Evolutionary conservation across 2,797 vertebrate genomes (phyloP).

Genomic region (Leptatherina wallacei): DNA sequence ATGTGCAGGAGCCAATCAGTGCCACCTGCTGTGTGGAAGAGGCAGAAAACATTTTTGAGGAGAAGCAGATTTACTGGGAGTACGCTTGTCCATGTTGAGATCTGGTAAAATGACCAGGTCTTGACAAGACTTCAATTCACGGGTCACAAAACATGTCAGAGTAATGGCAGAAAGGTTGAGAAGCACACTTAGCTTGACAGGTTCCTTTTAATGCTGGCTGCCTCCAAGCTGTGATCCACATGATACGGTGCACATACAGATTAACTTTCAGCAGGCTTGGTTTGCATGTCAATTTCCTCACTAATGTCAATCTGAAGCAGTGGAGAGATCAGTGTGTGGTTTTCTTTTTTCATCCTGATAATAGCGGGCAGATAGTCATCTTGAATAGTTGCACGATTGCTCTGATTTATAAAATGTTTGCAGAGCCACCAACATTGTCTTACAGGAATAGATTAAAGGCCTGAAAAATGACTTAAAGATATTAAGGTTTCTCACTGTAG

Average conservation of each 20-base stretch:
- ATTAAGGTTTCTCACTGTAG: conserved; percentile 43
- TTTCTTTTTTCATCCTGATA: conserved; percentile 13
- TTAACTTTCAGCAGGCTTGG: conserved; percentile 62
- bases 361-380: conserved; percentile 9
- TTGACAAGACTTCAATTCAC: conserved; percentile 84
- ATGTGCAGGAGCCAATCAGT: conserved; percentile 61
- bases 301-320: conserved; percentile 61
- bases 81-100: conserved; percentile 57
- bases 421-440: conserved; percentile 8
- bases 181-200: conserved; percentile 79
- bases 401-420: conserved; percentile 21
- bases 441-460: conserved; percentile 38
- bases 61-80: conserved; percentile 66
- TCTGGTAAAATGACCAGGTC: conserved; percentile 80
- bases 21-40: conserved; percentile 70
- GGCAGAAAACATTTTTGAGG: conserved; percentile 52
- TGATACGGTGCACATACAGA: conserved; percentile 77
- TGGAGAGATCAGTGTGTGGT: conserved; percentile 35
- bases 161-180: conserved; percentile 76
- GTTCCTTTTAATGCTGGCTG: conserved; percentile 80
- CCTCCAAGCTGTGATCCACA: conserved; percentile 71
- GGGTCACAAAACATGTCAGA: conserved; percentile 84
- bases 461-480: conserved; percentile 54
- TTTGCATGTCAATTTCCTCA: conserved; percentile 75
- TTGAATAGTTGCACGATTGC: conserved; percentile 17